Evolutionary conservation across 2,888 invertebrate species (phyloP), one percentile per base, ranked within the genome.

Genomic region (Archips xylosteana): DNA sequence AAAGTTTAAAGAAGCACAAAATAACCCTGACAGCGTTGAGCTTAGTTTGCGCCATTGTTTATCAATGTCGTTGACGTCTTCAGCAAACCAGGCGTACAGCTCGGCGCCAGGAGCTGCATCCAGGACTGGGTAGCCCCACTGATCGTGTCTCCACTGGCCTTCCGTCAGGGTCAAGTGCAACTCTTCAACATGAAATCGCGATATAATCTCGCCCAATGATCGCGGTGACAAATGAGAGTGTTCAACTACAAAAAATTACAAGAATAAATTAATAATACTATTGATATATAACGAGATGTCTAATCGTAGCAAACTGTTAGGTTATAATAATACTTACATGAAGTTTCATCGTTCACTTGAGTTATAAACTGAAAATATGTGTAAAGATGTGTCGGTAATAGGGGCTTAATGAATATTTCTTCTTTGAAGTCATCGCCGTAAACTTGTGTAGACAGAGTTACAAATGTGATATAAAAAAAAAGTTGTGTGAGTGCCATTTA

Each of bases 1-100:
- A 85, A 99, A 99, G 91, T 99, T 99, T 12, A 99, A 94, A 1
- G 99, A 99, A 12, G 99, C 98, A 93, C 99, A 99, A 75, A 99
- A 96, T 6, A 99, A 95, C 2, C 99, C 99, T 23, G 99, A 98
- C 54, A 99, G 95, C 0, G 98, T 97, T 84, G 98, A 97, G 67
- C 98, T 97, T 47, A 99, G 92, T 80, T 97, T 96, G 82, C 96
- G 96, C 99, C 99, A 99, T 80, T 97, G 96, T 65, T 95, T 93
- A 85, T 99, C 97, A 9, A 99, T 96, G 88, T 97, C 95, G 65
- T 83, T 79, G 1, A 96, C 96, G 72, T 95, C 92, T 32, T 95
- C 89, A 75, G 96, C 95, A 85, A 99, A 99, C 98, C 99, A 99
- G 0, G 97, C 98, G 95, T 97, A 98, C 0, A 99, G 95, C 89